Evolutionary conservation across 2,888 invertebrate genomes (phyloP).

Genomic region (Argyresthia goedartella): DNA sequence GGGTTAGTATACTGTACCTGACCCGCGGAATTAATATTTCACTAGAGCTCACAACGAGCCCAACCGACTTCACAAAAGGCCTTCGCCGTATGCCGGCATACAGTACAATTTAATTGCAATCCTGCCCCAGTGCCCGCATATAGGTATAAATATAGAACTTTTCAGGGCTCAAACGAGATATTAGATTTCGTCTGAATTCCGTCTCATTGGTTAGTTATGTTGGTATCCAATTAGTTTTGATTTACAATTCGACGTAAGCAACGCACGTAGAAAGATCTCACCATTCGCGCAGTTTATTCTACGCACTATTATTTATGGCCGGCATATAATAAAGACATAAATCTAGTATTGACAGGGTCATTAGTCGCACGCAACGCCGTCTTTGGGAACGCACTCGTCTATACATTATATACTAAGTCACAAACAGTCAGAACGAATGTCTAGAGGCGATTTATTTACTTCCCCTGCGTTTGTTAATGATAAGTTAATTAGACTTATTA

Average conservation of each 20-base stretch:
- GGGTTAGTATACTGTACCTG: slow-evolving; percentile 21
- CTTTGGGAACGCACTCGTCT: slow-evolving; percentile 2
- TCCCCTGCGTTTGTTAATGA: neutral
- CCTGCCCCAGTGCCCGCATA: neutral
- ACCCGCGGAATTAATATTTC: slow-evolving; percentile 6
- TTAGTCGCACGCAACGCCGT: slow-evolving; percentile 3
- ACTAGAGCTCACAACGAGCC: neutral
- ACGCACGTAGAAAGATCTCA: neutral
- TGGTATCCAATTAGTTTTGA: neutral
- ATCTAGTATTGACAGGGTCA: slow-evolving; percentile 28
- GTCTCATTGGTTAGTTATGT: too few relatives aligned
- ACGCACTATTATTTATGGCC: slow-evolving; percentile 28
- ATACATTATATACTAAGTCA: neutral
- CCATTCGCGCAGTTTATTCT: slow-evolving; percentile 1
- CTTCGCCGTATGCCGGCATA: neutral
- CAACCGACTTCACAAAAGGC: neutral
- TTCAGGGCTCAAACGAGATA: too few relatives aligned
- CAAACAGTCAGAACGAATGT: neutral
- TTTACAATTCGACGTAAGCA: neutral
- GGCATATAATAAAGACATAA: slow-evolving; percentile 32
- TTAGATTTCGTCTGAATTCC: too few relatives aligned
- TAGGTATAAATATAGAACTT: neutral
- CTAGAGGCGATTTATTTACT: neutral
- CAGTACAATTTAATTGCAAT: neutral
- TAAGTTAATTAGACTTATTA: neutral